These are phyloP conservation scores for Lepilemur septentrionalis DNA, from an alignment of 2,797 vertebrate species.

Conservation along the genomic window DNA sequence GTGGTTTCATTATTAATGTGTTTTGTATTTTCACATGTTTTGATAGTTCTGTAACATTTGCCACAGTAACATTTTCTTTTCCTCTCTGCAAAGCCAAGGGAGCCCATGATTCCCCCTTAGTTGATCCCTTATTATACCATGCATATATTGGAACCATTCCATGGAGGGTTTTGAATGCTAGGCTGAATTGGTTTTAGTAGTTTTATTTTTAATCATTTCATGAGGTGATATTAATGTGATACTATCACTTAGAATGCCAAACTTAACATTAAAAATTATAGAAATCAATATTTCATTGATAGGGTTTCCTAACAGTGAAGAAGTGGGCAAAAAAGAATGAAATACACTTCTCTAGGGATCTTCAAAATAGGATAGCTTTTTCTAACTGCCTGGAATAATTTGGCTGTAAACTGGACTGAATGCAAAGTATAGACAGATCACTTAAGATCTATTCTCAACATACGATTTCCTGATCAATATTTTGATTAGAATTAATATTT, in stretches of 20 bases:
- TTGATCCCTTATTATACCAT: neutral
- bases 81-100: neutral
- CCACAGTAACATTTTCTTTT: neutral
- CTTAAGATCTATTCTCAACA: neutral
- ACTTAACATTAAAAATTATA: conserved; percentile 30
- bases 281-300: neutral
- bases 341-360: neutral
- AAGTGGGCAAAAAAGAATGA: neutral
- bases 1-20: neutral
- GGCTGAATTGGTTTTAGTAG: neutral
- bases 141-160: neutral
- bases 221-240: neutral
- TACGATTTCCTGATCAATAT: neutral
- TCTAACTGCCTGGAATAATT: neutral
- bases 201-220: neutral
- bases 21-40: neutral
- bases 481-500: neutral
- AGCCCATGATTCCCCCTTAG: neutral
- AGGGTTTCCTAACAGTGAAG: neutral
- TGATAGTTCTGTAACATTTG: neutral
- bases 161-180: neutral
- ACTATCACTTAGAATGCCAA: neutral
- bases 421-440: neutral
- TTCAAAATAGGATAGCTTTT: neutral
- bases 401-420: neutral